Evolutionary conservation across 1,140 invertebrate species (phyloP).

Genomic region (Philaenus spumarius): DNA sequence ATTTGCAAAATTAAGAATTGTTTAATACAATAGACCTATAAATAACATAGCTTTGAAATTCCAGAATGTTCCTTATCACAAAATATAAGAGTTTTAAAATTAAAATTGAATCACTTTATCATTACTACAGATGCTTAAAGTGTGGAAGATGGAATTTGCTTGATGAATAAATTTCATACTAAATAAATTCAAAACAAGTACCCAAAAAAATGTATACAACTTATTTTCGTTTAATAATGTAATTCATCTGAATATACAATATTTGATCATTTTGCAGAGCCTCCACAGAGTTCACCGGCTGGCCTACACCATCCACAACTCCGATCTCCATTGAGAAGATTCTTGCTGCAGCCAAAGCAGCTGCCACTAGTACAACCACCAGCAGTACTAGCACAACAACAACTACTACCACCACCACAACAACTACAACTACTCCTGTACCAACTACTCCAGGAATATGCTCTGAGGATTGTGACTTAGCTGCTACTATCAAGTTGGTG

Average conservation of each 20-base stretch:
- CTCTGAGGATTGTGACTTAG: slow-evolving; percentile 66
- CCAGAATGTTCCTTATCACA: no score
- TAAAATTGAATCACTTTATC: no score
- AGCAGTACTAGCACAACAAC: slow-evolving; percentile 46
- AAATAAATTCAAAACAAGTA: no score
- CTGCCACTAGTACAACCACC: slow-evolving; percentile 45
- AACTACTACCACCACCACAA: slow-evolving; percentile 68
- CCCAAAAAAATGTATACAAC: no score
- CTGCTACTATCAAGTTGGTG: slow-evolving; percentile 74
- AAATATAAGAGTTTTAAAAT: no score
- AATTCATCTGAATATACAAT: slow-evolving; percentile 17
- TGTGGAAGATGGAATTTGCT: no score
- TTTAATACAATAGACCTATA: no score
- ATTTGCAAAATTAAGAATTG: no score
- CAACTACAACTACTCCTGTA: slow-evolving; percentile 60
- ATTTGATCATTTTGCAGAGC: slow-evolving; percentile 49
- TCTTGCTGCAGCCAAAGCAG: slow-evolving; percentile 57
- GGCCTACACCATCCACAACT: slow-evolving; percentile 77
- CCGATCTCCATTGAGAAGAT: slow-evolving; percentile 77
- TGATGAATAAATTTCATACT: no score
- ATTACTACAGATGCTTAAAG: no score
- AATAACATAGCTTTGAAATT: no score
- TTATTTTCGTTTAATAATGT: no score
- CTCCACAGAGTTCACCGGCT: slow-evolving; percentile 81
- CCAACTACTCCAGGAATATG: slow-evolving; percentile 78